Percentiles rank a stretch among this genome's conserved stretches.
phyloP scores from a whole-genome alignment of 2,113 vertebrate genomes.

The Castor canadensis region DNA sequence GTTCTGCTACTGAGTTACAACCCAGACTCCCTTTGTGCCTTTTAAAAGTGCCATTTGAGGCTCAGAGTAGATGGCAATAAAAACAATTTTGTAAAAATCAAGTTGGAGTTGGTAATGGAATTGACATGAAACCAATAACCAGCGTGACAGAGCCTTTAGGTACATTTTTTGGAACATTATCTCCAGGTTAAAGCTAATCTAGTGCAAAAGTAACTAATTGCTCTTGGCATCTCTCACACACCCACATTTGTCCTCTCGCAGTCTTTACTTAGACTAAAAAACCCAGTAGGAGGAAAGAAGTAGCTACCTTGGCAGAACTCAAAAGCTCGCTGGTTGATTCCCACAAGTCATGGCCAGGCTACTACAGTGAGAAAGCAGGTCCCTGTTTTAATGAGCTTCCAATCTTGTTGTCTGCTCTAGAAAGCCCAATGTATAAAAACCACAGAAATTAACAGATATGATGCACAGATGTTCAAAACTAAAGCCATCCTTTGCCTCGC shows the following conservation, averaged over 20 bases:
- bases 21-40: background rate
- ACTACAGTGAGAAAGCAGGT: background rate
- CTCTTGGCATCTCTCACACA: background rate
- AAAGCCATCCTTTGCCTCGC: background rate
- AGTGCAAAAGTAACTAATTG: background rate
- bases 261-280: background rate
- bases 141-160: background rate
- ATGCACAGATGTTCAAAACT: background rate
- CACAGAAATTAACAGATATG: background rate
- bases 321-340: background rate
- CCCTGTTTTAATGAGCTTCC: background rate
- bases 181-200: conserved; percentile 13
- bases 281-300: background rate
- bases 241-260: background rate
- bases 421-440: background rate
- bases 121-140: background rate
- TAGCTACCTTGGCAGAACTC: background rate
- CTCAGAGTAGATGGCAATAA: background rate
- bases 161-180: background rate
- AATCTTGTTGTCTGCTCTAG: background rate
- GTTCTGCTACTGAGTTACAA: background rate
- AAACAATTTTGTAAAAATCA: background rate
- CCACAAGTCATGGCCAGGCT: background rate
- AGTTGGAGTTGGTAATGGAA: background rate
- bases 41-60: background rate